Evolutionary conservation across 2,888 invertebrate genomes (phyloP), one percentile per base, ranked within the genome.

Genomic region (Octonoba sinensis): DNA sequence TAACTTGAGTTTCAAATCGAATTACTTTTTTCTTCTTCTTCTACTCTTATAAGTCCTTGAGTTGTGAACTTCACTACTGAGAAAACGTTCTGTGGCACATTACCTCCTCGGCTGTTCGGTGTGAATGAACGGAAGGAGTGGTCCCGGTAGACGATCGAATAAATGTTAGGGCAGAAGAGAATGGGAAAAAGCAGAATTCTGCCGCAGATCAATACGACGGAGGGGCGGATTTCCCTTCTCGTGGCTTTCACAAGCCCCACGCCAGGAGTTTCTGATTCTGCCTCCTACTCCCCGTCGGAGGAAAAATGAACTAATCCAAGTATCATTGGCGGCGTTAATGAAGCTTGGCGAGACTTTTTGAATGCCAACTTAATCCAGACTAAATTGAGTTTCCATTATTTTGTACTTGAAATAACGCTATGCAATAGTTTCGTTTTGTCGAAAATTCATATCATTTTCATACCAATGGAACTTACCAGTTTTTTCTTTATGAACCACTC

Each of bases 91-190:
- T 69, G 60, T 60, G 66, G 67, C 75, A 75, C 51, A 67, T 64
- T 59, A 44, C 56, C 56, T 36, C 24, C 46, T n/a, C 16, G 60
- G 22, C 44, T 22, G n/a, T 16, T 13, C 60, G 51, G 67, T 75
- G 75, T 75, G 75, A 75, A 75, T 75, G 75, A 67, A 75, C 75
- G 67, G 54, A 36, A 20, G 49, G 57, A 27, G 27, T 18, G 47
- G 36, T 8, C 15, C 49, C 49, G 12, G 44, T 59, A 74, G 75
- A 67, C 75, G 75, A 75, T 75, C 75, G 75, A 75, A 75, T 75
- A 67, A 67, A 75, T 69, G 72, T 72, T 24, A 51, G 72, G 72
- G 22, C 22, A n/a, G 46, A 44, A 27, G 20, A 22, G 60, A 69
- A 49, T 36, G 71, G 49, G 49, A n/a, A 22, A 47, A 46, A 13